These are phyloP conservation scores for Acanthosepion esculentum DNA, from an alignment of 2,888 invertebrate genomes.

Conservation along the genomic window DNA sequence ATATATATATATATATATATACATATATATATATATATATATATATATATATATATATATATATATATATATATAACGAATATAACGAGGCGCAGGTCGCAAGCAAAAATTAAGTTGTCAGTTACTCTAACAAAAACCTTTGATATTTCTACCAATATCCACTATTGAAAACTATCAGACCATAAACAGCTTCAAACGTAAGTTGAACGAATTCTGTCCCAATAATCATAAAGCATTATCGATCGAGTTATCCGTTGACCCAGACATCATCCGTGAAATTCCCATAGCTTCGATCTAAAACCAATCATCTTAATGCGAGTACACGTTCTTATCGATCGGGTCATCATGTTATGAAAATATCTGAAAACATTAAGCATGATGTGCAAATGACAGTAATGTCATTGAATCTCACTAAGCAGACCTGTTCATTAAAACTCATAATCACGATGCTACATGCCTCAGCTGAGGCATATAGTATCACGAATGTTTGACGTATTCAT, in stretches of 20 bases:
- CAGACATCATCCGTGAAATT: neutral
- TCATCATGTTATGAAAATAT: neutral
- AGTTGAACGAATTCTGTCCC: neutral
- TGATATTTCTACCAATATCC: neutral
- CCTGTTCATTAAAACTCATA: neutral
- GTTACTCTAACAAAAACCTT: too few relatives aligned
- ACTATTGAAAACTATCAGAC: neutral
- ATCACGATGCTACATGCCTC: neutral
- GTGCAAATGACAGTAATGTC: neutral
- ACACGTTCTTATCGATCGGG: neutral
- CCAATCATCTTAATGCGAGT: neutral
- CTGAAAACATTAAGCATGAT: neutral
- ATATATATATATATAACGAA: too few relatives aligned
- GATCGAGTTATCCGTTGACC: neutral
- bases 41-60: too few relatives aligned
- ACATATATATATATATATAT: too few relatives aligned
- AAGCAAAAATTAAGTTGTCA: too few relatives aligned
- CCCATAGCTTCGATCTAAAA: constrained; percentile 23
- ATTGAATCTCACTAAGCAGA: neutral
- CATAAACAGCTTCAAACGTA: neutral
- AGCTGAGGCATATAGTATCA: neutral
- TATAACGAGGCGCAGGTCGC: too few relatives aligned
- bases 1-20: too few relatives aligned
- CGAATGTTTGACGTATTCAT: neutral
- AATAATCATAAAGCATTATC: neutral